Evolutionary conservation across 1,140 invertebrate genomes (phyloP).

Genomic region (Archivesica marissinica): DNA sequence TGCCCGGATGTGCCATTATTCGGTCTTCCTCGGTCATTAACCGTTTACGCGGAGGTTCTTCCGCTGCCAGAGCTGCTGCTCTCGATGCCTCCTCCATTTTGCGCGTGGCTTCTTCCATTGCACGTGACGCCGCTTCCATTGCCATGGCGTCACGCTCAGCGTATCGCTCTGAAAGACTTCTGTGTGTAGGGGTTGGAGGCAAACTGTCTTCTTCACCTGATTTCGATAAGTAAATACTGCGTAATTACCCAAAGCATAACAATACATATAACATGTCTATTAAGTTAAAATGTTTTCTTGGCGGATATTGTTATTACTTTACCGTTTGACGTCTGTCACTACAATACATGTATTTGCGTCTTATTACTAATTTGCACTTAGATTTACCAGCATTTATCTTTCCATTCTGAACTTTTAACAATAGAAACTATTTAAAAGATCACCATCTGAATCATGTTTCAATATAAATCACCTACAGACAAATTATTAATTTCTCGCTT

Average conservation of each 20-base stretch:
- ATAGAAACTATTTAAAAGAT: background rate
- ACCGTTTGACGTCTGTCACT: too few relatives aligned
- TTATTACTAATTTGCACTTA: conserved; percentile 15
- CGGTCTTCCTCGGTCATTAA: conserved; percentile 84
- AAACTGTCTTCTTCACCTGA: conserved; percentile 79
- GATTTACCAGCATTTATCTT: background rate
- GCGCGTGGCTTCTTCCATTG: conserved; percentile 82
- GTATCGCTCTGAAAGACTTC: conserved; percentile 76
- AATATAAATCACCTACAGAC: conserved; percentile 41
- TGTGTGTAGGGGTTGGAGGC: conserved; percentile 75
- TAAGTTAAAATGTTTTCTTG: too few relatives aligned
- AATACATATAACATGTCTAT: too few relatives aligned
- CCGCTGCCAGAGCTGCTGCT: conserved; percentile 71
- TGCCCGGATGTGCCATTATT: conserved; percentile 81
- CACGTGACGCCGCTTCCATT: conserved; percentile 83
- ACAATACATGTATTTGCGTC: too few relatives aligned
- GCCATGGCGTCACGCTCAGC: conserved; percentile 83
- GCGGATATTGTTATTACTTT: too few relatives aligned
- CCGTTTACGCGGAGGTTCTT: conserved; percentile 83
- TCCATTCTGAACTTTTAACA: background rate
- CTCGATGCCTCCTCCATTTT: conserved; percentile 82
- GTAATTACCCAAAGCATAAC: too few relatives aligned
- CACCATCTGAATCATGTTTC: background rate
- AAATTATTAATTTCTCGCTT: conserved; percentile 48
- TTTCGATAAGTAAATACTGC: too few relatives aligned